These are phyloP conservation scores for Reticulitermes lucifugus DNA, from an alignment of 2,888 invertebrate species.

Conservation along the genomic window DNA sequence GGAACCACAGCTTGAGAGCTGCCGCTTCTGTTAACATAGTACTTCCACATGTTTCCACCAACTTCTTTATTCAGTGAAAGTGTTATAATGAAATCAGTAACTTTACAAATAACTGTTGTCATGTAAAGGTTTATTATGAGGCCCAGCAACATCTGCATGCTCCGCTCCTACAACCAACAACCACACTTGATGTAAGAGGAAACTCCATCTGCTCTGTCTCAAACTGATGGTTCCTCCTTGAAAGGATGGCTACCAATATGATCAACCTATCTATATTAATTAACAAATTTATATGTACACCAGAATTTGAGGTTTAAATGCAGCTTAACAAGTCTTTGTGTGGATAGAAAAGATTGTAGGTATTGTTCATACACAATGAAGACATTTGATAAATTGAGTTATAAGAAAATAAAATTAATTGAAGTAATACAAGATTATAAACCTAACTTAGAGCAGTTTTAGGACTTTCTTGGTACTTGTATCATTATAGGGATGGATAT, in stretches of 20 bases:
- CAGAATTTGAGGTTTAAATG: conserved; percentile 12
- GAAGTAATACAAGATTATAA: conserved; percentile 36
- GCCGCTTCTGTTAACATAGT: neutral
- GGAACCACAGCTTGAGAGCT: conserved; percentile 30
- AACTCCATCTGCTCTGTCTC: conserved; percentile 3
- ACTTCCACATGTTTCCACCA: neutral
- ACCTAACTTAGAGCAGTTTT: conserved; percentile 28
- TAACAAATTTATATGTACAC: conserved; percentile 32
- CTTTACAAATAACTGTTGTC: conserved; percentile 24
- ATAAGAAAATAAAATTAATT: conserved; percentile 42
- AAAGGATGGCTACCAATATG: conserved; percentile 21
- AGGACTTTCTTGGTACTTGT: conserved; percentile 17
- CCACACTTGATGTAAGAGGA: neutral
- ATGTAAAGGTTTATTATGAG: neutral
- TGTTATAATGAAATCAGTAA: conserved; percentile 36
- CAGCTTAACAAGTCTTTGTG: conserved; percentile 31
- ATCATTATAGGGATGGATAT: conserved; percentile 32
- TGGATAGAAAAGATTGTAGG: conserved; percentile 34
- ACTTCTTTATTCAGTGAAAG: conserved; percentile 36
- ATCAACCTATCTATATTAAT: conserved; percentile 15
- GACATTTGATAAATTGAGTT: conserved; percentile 38
- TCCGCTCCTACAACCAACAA: conserved; percentile 24
- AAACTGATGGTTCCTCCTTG: conserved; percentile 30
- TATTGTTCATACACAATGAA: conserved; percentile 20
- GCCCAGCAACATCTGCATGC: neutral